These are phyloP conservation scores for Anas acuta DNA, from an alignment of 2,797 vertebrate genomes.

Conservation along the genomic window DNA sequence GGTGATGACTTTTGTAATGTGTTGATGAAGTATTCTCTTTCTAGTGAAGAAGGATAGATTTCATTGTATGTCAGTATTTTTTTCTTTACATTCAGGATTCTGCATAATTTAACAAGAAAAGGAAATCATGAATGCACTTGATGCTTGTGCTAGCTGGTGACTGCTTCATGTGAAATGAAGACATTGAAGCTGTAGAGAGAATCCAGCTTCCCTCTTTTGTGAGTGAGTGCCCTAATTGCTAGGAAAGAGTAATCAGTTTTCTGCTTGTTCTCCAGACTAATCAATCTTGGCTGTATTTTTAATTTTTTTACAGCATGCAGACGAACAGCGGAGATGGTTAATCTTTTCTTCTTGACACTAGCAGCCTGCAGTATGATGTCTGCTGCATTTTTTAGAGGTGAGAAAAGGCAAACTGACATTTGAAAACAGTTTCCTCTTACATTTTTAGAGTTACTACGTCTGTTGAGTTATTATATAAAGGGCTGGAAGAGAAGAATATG, in stretches of 20 bases:
- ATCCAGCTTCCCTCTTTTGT: neutral
- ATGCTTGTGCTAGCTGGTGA: neutral
- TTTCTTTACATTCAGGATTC: neutral
- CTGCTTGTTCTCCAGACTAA: conserved; percentile 14
- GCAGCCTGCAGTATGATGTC: neutral
- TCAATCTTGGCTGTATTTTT: neutral
- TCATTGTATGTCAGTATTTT: rapidly evolving
- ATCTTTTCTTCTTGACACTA: neutral
- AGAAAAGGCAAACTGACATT: neutral
- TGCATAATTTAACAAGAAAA: neutral
- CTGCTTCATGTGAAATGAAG: neutral
- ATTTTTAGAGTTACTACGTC: neutral
- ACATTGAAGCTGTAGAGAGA: neutral
- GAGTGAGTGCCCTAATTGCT: conserved; percentile 1
- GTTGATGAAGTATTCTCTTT: neutral
- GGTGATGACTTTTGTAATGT: neutral
- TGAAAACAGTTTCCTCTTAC: neutral
- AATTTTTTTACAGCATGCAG: neutral
- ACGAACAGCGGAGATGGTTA: neutral
- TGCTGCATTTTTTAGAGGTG: neutral
- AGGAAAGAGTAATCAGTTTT: neutral
- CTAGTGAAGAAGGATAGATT: neutral
- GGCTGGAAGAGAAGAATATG: neutral
- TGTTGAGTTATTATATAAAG: neutral
- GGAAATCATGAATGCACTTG: neutral